Base-by-base conservation (phyloP, 2,888 invertebrate genomes). In the Agrotis puta region DNA sequence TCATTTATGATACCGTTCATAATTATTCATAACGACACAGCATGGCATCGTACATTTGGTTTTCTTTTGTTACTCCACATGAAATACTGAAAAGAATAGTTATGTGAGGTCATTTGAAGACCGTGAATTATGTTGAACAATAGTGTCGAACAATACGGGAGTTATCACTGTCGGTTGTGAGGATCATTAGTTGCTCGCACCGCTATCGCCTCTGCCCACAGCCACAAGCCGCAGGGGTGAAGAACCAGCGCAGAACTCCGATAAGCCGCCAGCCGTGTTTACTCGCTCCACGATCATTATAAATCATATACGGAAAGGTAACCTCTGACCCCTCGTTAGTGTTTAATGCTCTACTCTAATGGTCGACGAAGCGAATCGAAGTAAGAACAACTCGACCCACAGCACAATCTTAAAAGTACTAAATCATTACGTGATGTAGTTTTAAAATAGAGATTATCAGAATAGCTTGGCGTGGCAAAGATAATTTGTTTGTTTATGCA, bases 271-370 rank as follows among this genome's bases (percentile, higher is more conserved):
- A 88, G 88, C 87, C 88, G 86, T 93, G 91, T 93, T 92, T 90
- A 91, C 92, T 90, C 85, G 87, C 65, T 67, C 82, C 78, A 82
- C 89, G 88, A 92, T 92, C 92, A 92, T 92, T 92, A 93, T 94
- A 94, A 94, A 94, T 93, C 93, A 94, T 90, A 91, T 86, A 73
- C 85, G 87, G 88, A 90, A 89, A 89, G 88, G 86, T 83, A 85
- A 89, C 93, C 91, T 93, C 85, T 94, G 92, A 94, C 93, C 94
- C 88, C 91, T 90, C 85, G 90, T 91, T 92, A 91, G 89, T 87
- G 87, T 86, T 90, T 87, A 85, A 90, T 89, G 89, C 85, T 88
- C 83, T 74, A 68, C 78, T 83, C 76, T 68, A 79, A 73, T 79
- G 79, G 64, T 65, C 73, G 77, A 73, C 68, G 64, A 74, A 79